These are phyloP conservation scores for Patella ulyssiponensis DNA, from an alignment of 2,888 invertebrate genomes.

Conservation along the genomic window DNA sequence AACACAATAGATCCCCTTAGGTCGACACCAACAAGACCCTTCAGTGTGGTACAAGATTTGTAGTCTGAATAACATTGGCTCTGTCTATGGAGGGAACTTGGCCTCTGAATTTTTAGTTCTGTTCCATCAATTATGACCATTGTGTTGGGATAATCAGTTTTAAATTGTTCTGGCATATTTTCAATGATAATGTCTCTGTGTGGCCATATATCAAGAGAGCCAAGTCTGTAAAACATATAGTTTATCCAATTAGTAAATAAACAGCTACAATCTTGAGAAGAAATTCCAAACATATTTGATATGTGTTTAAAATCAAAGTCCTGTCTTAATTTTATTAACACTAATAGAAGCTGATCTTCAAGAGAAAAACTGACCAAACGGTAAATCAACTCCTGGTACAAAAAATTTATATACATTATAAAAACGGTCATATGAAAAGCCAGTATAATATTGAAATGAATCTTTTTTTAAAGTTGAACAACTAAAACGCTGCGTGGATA, in stretches of 20 bases:
- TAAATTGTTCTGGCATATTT: not conserved
- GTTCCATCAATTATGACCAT: constrained; percentile 17
- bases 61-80: constrained; percentile 29
- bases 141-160: constrained; percentile 1
- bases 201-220: not conserved
- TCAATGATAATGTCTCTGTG: not conserved
- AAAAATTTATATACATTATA: not conserved
- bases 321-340: not conserved
- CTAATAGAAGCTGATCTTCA: not conserved
- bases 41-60: constrained; percentile 33
- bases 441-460: not conserved
- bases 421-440: not conserved
- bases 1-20: constrained; percentile 33
- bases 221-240: not conserved
- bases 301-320: not conserved
- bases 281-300: not conserved
- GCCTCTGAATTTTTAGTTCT: constrained; percentile 10
- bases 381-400: not conserved
- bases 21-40: constrained; percentile 25
- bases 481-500: not conserved
- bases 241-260: not conserved
- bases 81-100: constrained; percentile 8
- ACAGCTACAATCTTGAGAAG: not conserved
- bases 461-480: not conserved
- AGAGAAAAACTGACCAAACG: not conserved